phyloP scores from a whole-genome alignment of 1,140 invertebrate genomes.

The Condylostylus longicornis region DNA sequence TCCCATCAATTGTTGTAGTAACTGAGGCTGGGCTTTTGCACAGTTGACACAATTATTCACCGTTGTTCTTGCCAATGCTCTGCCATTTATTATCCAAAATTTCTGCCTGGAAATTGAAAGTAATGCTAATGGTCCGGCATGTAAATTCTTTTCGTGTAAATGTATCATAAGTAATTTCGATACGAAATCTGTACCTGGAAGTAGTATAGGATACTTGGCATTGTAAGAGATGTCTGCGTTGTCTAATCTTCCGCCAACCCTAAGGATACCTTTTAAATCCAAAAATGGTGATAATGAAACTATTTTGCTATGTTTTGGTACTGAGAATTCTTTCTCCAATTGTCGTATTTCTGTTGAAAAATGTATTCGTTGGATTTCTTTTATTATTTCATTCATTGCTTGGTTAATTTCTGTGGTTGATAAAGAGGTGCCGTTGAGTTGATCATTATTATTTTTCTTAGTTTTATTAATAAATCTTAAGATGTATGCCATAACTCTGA shows the following conservation, averaged over 20 bases:
- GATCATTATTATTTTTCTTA: too few relatives aligned
- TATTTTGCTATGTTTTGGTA: too few relatives aligned
- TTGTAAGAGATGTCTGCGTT: not conserved
- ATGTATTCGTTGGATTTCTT: too few relatives aligned
- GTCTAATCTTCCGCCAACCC: not conserved
- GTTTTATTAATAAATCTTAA: too few relatives aligned
- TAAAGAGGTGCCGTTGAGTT: too few relatives aligned
- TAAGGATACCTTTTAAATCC: not conserved
- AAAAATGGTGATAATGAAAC: not conserved
- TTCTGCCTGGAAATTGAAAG: not conserved
- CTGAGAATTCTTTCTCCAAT: too few relatives aligned
- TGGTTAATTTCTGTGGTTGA: too few relatives aligned
- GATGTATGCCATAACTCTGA: too few relatives aligned
- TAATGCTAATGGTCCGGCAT: not conserved
- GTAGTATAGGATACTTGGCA: not conserved
- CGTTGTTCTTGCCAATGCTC: not conserved
- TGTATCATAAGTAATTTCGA: too few relatives aligned
- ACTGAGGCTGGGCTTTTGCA: not conserved
- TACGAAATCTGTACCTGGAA: too few relatives aligned
- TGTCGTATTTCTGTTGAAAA: too few relatives aligned
- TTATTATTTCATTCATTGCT: too few relatives aligned
- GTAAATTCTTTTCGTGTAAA: not conserved
- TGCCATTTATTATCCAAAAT: not conserved
- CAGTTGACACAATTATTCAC: not conserved
- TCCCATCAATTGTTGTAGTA: slow-evolving; percentile 8